Percentiles rank a stretch among this genome's conserved stretches.
Evolutionary conservation across 2,113 vertebrate genomes (phyloP).

Genomic region (Oryzias curvinotus): DNA sequence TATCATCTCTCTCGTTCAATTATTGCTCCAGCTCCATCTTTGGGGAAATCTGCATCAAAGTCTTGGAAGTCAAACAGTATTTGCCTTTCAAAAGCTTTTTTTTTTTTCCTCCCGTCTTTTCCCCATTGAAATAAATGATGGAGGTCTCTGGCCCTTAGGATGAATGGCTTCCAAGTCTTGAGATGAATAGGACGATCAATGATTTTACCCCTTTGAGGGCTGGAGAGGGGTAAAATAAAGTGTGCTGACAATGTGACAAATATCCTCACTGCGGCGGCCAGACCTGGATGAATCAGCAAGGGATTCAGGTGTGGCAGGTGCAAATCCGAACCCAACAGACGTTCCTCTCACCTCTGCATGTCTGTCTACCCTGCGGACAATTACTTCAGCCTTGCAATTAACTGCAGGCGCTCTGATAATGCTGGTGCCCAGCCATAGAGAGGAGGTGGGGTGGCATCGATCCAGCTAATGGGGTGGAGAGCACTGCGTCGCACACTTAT

Average conservation of each 20-base stretch:
- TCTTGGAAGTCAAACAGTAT: constrained; percentile 80
- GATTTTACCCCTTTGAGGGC: constrained; percentile 65
- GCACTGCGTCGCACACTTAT: constrained; percentile 8
- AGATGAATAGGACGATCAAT: constrained; percentile 84
- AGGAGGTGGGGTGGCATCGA: constrained; percentile 15
- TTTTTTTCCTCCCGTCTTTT: constrained; percentile 54
- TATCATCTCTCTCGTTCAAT: constrained; percentile 33
- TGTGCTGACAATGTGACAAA: constrained; percentile 83
- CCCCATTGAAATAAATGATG: constrained; percentile 81
- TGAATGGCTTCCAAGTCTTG: constrained; percentile 72
- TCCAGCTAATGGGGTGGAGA: constrained; percentile 36
- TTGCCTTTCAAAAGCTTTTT: constrained; percentile 78
- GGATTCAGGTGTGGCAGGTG: constrained; percentile 46
- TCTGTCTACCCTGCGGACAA: constrained; percentile 55
- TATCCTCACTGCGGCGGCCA: constrained; percentile 74
- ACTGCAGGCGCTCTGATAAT: constrained; percentile 52
- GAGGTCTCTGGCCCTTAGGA: constrained; percentile 74
- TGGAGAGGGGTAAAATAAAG: constrained; percentile 57
- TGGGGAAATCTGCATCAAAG: constrained; percentile 71
- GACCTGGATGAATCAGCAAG: constrained; percentile 64
- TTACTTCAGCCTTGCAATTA: constrained; percentile 68
- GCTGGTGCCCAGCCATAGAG: constrained; percentile 45
- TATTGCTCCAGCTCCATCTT: constrained; percentile 61
- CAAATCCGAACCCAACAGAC: constrained; percentile 42
- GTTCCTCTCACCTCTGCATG: constrained; percentile 25